Base-by-base conservation (phyloP, 2,888 invertebrate genomes). In the Eupsilia transversa region DNA sequence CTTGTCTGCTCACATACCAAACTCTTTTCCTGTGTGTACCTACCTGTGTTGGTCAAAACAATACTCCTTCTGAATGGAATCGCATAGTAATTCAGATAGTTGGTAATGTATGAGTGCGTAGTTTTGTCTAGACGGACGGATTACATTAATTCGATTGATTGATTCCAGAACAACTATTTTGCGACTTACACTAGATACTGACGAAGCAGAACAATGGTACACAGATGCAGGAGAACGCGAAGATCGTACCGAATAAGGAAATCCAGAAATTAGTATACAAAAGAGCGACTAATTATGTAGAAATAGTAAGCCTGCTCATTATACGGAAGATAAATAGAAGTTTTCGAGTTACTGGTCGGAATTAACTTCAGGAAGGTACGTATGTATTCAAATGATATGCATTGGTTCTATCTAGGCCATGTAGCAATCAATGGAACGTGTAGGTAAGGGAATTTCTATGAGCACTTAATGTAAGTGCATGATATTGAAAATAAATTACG, bases 61-160 rank as follows among this genome's bases (percentile, higher is more conserved):
- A 83, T 74, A 75, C 68, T 46, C 63, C 38, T 57, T 79, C 74
- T 87, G 82, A 85, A 87, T 83, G 77, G 72, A 71, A 75, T 78
- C 38, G 56, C 56, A 75, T 72, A 70, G 46, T 49, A 38, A 35
- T 59, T 68, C 60, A 59, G 20, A 56, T 63, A 20, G 35, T 63
- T 14, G 41, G 68, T 69, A 76, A 63, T 71, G 27, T 69, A 63
- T 38, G 59, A 38, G 64, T n/a, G 41, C 27, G n/a, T 72, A 66
- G 69, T 68, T 65, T 72, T 30, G 81, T 73, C 79, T 72, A 79
- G 74, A 68, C 59, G 54, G 64, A 74, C 10, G 12, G 20, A 60
- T 66, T 60, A 66, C 12, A 38, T 43, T 30, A 35, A 67, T 30
- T 0, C 5, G 35, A 43, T 74, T 41, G n/a, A 77, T 74, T 20